Evolutionary conservation across 64 coral and sea anemone genomes (phyloP), one percentile per base, ranked within the genome.

Genomic region (Acropora tenuis): DNA sequence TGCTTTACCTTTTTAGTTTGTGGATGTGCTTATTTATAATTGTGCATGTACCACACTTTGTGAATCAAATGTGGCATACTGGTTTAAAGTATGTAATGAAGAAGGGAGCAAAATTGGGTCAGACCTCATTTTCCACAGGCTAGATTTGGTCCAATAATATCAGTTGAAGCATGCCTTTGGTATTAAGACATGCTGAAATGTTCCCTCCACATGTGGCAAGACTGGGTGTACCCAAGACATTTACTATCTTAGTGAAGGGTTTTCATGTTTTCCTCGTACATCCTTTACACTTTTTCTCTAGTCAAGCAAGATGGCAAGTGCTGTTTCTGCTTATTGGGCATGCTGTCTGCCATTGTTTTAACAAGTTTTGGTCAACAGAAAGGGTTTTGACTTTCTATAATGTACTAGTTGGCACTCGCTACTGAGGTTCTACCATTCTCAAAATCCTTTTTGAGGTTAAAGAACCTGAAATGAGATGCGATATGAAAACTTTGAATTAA

Each of bases 11-110:
- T 41, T 0, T 74, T 8, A 74, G 72, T 41, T 18, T 74, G 8
- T 74, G 72, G n/a, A 74, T 41, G n/a, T 74, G 72, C 18, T 74
- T 40, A 18, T 74, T 74, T 30, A 74, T 74, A 3, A 74, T 74
- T 2, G 72, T 74, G 19, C 72, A 74, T 43, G 41, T 41, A 6
- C 72, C 72, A 74, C 72, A 74, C 19, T 74, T 74, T 4, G 72
- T 74, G 18, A 74, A 74, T 1, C 72, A 5, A 74, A 41, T 30
- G 0, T 30, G 30, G 30, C 30, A 30, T 30, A 30, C 30, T 30
- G 30, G 30, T 30, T 30, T 30, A 30, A 30, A 30, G 30, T 30
- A 30, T 30, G 30, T 30, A 30, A 30, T 30, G 30, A 30, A 30
- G 30, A 30, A 30, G 30, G 30, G 0, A 30, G 30, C 30, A 30